phyloP scores from a whole-genome alignment of 2,797 vertebrate genomes.

The Cryptoprocta ferox region DNA sequence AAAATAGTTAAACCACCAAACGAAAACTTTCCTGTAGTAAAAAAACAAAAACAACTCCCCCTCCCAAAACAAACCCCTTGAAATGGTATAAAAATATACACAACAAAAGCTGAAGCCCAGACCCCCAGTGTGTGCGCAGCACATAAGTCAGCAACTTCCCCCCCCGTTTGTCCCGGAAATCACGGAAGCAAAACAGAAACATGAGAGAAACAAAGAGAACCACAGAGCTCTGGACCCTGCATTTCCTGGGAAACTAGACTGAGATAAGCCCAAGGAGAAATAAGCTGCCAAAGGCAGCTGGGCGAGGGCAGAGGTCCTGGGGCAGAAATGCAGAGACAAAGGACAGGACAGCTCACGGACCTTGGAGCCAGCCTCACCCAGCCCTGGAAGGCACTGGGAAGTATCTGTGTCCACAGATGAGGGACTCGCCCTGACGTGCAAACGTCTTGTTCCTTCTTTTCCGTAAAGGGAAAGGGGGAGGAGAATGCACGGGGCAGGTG shows the following conservation, averaged over 20 bases:
- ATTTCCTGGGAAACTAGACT: not conserved
- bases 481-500: fast-evolving
- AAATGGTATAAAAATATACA: not conserved
- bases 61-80: not conserved
- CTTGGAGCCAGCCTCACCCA: fast-evolving
- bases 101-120: not conserved
- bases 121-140: not conserved
- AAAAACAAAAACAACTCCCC: not conserved
- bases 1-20: not conserved
- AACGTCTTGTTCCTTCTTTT: not conserved
- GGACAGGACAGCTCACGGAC: too few relatives aligned
- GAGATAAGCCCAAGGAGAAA: too few relatives aligned
- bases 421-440: not conserved
- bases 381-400: not conserved
- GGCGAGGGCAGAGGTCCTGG: not conserved
- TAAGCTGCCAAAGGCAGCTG: not conserved
- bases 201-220: not conserved
- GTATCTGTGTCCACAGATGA: not conserved
- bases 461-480: too few relatives aligned
- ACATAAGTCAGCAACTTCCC: not conserved
- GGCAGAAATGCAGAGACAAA: not conserved
- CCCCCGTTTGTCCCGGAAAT: not conserved
- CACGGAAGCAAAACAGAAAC: not conserved
- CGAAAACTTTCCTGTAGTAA: not conserved
- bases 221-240: not conserved